Base-by-base conservation (phyloP, 2,113 vertebrate species). In the Dasyornis broadbenti region DNA sequence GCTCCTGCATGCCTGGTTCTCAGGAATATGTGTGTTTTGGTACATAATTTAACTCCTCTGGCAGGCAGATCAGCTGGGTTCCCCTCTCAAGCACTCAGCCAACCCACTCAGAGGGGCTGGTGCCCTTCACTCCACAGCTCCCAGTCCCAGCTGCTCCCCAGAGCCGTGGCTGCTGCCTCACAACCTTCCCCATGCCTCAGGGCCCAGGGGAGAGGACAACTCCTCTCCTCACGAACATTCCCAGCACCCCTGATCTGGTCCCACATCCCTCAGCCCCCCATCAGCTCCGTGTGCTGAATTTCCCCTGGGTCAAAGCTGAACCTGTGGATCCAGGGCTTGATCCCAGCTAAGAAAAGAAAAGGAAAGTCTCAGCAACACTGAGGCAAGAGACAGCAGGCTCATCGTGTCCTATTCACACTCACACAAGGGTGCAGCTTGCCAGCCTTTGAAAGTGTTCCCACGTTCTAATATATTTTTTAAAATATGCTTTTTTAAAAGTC, bases 91-190 rank as follows among this genome's bases (percentile, higher is more conserved):
- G 17, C 57, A 14, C 61, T 73, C 70, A n/a, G n/a, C n/a, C n/a
- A n/a, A n/a, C n/a, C n/a, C 57, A 14, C 61, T 59, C 80, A 31
- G 56, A 56, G 66, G 28, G 49, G 28, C 60, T 72, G 76, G 33
- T 79, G 40, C 35, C 47, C 63, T 78, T 83, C 89, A 75, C 44
- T 60, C 52, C 78, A 33, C 24, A 2, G 70, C 64, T 64, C n/a
- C 44, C 73, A 57, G 13, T 13, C 69, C 84, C 95, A 86, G 76
- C 77, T 92, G 79, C 63, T 86, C 61, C 82, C 45, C 75, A 71
- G 84, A 31, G n/a, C 8, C 1, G 19, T 6, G 0, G n/a, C 2
- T 68, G 45, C 78, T 77, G 57, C 42, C 73, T 26, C 39, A 78
- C 78, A 68, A 7, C 28, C 30, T 57, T 45, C 45, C 56, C 49